phyloP scores from a whole-genome alignment of 2,888 invertebrate genomes.

The Eupithecia dodoneata region DNA sequence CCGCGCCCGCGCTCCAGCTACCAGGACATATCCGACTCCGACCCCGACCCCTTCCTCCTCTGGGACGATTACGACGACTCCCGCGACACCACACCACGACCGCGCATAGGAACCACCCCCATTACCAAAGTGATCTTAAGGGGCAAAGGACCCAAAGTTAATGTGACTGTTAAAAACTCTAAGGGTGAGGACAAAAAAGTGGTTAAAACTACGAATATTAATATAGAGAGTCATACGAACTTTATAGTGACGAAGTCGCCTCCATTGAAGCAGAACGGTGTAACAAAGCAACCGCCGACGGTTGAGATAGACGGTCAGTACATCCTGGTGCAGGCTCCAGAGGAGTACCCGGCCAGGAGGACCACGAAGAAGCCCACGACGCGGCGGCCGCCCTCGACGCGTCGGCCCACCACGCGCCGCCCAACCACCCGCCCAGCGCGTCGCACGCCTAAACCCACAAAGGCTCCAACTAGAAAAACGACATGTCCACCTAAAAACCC shows the following conservation, averaged over 20 bases:
- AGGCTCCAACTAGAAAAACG: conserved; percentile 58
- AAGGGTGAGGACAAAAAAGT: conserved; percentile 67
- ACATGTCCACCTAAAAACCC: conserved; percentile 64
- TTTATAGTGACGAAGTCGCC: conserved; percentile 72
- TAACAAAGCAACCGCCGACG: conserved; percentile 52
- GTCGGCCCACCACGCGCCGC: conserved; percentile 53
- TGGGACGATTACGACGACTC: conserved; percentile 75
- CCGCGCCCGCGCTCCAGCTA: conserved; percentile 58
- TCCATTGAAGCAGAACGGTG: conserved; percentile 46
- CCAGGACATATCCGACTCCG: conserved; percentile 63
- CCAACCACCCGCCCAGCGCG: conserved; percentile 47
- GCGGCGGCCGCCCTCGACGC: conserved; percentile 50
- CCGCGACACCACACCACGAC: conserved; percentile 60
- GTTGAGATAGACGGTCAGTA: conserved; percentile 59
- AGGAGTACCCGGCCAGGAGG: conserved; percentile 44
- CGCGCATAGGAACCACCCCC: conserved; percentile 55
- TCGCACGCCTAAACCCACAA: conserved; percentile 59
- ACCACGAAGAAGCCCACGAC: conserved; percentile 52
- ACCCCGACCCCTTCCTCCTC: conserved; percentile 67
- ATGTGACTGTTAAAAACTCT: conserved; percentile 66
- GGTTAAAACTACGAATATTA: conserved; percentile 75
- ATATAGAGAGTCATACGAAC: conserved; percentile 78
- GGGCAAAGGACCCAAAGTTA: conserved; percentile 67
- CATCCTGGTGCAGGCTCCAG: conserved; percentile 57
- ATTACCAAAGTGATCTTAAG: conserved; percentile 72